phyloP scores from a whole-genome alignment of 2,797 vertebrate species.

The Sebastes wilsoni region DNA sequence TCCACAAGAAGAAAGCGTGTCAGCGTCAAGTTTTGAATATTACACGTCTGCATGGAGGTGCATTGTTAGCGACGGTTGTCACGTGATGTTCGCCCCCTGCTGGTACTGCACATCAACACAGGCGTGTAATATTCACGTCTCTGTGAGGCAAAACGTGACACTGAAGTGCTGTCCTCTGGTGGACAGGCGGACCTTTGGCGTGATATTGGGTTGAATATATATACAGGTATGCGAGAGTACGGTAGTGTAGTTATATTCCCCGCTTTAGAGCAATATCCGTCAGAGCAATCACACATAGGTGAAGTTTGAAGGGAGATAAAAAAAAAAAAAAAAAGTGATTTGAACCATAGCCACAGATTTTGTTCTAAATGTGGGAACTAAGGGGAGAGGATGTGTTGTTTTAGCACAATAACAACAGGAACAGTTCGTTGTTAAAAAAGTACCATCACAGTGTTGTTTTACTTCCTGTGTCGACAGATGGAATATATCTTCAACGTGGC shows the following conservation, averaged over 20 bases:
- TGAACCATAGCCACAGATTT: not conserved
- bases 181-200: no score
- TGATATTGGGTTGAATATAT: not conserved
- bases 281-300: not conserved
- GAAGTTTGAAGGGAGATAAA: not conserved
- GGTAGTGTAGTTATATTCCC: no score
- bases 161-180: no score
- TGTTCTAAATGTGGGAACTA: not conserved
- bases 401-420: not conserved
- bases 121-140: no score
- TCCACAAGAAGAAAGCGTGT: no score
- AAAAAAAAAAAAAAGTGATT: not conserved
- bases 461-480: constrained; percentile 1
- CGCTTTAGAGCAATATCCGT: no score
- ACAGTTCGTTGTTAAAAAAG: not conserved
- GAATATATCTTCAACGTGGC: not conserved
- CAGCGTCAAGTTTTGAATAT: no score
- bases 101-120: no score
- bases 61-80: no score
- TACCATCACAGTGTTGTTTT: not conserved
- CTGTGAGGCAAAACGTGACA: no score
- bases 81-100: no score
- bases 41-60: no score
- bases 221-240: not conserved
- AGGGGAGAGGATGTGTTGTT: not conserved